Conservation (phyloP, 2,888 invertebrate species). For the Lepidocyrtoides sp. region DNA sequence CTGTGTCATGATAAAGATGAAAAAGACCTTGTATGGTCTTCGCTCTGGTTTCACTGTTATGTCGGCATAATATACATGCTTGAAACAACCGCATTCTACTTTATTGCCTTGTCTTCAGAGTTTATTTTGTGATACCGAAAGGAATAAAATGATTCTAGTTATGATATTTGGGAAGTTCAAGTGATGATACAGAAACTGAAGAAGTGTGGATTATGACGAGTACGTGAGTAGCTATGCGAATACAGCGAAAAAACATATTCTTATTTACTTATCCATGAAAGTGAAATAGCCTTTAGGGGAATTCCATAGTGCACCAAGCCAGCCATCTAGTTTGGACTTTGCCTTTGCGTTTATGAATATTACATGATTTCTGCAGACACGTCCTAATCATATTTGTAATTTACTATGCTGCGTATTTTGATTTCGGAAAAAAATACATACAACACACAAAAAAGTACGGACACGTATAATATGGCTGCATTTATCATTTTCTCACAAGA, state of each 20-base stretch:
- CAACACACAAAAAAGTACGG: neutral
- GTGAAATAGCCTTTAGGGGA: slow-evolving; percentile 35
- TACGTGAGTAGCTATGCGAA: slow-evolving; percentile 39
- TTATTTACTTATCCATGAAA: slow-evolving; percentile 52
- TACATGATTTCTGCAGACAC: neutral
- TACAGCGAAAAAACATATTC: slow-evolving; percentile 36
- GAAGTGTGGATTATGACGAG: slow-evolving; percentile 41
- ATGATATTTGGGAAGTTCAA: slow-evolving; percentile 13
- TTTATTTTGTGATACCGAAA: slow-evolving; percentile 32
- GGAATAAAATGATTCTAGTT: slow-evolving; percentile 44
- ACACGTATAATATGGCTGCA: too few relatives aligned
- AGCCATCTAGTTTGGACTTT: neutral
- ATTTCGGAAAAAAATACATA: neutral
- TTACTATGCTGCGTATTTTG: neutral
- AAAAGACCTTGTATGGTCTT: too few relatives aligned
- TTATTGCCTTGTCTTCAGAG: neutral
- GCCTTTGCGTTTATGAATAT: slow-evolving; percentile 34
- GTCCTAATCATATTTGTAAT: neutral
- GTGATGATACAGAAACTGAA: slow-evolving; percentile 21
- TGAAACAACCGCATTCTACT: neutral
- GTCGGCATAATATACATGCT: neutral
- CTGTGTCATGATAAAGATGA: too few relatives aligned
- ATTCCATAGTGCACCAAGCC: neutral
- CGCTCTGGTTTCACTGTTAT: neutral
- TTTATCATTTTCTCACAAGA: too few relatives aligned